Percentiles rank a stretch among this genome's conserved stretches.
phyloP scores from a whole-genome alignment of 2,113 vertebrate species.

The Tragelaphus strepsiceros region DNA sequence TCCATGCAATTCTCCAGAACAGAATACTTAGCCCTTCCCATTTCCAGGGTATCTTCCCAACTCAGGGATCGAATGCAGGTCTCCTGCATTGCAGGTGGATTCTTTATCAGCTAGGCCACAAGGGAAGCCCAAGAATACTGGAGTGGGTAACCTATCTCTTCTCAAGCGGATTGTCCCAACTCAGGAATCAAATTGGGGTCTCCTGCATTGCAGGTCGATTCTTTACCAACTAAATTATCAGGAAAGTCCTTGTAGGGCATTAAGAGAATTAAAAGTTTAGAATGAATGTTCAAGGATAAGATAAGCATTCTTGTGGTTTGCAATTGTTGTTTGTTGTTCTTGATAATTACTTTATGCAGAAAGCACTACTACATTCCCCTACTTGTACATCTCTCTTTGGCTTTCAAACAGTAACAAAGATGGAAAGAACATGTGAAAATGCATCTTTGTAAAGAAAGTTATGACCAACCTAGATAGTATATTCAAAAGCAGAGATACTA shows the following conservation, averaged over 20 bases:
- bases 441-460: background rate
- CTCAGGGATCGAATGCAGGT: background rate
- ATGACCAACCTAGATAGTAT: no score
- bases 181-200: background rate
- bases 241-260: background rate
- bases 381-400: background rate
- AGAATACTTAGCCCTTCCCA: background rate
- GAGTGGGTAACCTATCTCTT: background rate
- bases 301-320: background rate
- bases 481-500: no score
- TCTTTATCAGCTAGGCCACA: background rate
- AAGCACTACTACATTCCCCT: background rate
- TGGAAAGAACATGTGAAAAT: background rate
- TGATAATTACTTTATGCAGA: background rate
- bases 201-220: background rate
- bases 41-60: background rate
- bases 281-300: rapidly evolving
- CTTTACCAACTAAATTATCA: background rate
- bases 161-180: background rate
- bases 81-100: background rate
- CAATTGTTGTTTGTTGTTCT: background rate
- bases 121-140: background rate
- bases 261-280: background rate
- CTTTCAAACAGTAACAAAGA: background rate
- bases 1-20: background rate